Conservation (phyloP, 2,113 vertebrate species). For the Stigmatopora argus region DNA sequence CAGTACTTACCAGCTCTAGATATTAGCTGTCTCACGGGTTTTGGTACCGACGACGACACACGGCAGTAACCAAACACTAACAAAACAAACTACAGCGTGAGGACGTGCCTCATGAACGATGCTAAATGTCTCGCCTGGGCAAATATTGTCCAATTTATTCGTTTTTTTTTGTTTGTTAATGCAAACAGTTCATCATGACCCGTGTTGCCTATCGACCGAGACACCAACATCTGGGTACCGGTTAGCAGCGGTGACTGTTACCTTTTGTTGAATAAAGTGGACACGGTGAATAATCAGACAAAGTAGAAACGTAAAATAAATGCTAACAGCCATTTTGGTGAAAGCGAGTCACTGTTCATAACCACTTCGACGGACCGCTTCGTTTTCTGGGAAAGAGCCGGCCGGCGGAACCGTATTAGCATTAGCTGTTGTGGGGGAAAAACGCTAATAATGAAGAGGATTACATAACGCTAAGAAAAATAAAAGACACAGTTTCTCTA, state of each 20-base stretch:
- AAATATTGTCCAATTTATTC: neutral
- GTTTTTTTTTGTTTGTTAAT: too few relatives aligned
- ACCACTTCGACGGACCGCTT: slow-evolving; percentile 21
- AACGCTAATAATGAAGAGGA: slow-evolving; percentile 22
- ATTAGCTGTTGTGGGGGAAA: slow-evolving; percentile 24
- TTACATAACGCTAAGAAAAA: slow-evolving; percentile 50
- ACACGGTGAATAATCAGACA: neutral
- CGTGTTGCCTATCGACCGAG: neutral
- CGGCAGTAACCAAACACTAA: neutral
- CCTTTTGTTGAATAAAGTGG: neutral
- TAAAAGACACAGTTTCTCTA: slow-evolving; percentile 6
- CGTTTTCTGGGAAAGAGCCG: slow-evolving; percentile 40
- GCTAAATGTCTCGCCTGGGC: neutral
- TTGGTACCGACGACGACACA: neutral
- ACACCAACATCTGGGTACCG: slow-evolving; percentile 3
- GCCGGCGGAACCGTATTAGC: slow-evolving; percentile 37
- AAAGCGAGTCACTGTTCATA: slow-evolving; percentile 5
- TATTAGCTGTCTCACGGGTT: slow-evolving; percentile 7
- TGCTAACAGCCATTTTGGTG: neutral
- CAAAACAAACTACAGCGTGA: neutral
- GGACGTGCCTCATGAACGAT: neutral
- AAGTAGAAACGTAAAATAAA: neutral
- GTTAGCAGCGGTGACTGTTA: slow-evolving; percentile 1
- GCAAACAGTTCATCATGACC: neutral
- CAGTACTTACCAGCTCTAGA: neutral